A percentile compares a stretch with the other conserved stretches of the same genome.
Conservation (phyloP, 2,888 invertebrate species). For the Hyppa rectilinea region DNA sequence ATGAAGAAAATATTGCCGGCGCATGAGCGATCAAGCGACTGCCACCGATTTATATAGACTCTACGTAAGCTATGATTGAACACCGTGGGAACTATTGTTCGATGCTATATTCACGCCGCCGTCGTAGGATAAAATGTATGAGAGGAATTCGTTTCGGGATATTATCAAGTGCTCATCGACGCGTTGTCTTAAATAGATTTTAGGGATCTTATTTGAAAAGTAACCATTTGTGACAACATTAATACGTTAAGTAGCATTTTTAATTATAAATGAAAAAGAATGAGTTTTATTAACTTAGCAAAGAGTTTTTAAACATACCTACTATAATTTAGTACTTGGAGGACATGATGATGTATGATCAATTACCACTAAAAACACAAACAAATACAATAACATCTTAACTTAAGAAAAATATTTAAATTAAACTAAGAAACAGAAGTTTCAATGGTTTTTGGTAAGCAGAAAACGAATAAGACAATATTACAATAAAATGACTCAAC, state of each 20-base stretch:
- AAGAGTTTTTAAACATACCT: neutral
- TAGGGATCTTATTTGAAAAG: neutral
- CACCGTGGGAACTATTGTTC: conserved; percentile 58
- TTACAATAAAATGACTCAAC: neutral
- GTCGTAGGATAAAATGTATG: conserved; percentile 17
- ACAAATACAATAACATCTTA: no score
- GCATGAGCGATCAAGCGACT: conserved; percentile 78
- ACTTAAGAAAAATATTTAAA: neutral
- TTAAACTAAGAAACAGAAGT: neutral
- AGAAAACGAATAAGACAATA: neutral
- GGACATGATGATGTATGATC: no score
- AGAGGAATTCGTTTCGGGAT: conserved; percentile 17
- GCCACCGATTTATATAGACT: conserved; percentile 64
- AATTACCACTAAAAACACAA: no score
- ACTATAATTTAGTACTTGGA: neutral
- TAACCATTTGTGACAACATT: neutral
- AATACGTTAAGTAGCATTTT: neutral
- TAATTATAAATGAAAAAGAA: neutral
- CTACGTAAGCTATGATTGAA: conserved; percentile 66
- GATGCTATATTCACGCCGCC: conserved; percentile 22
- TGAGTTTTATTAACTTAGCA: neutral
- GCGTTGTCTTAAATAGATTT: neutral
- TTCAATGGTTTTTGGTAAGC: neutral
- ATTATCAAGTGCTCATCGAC: neutral
- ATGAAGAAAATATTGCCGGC: conserved; percentile 86